phyloP scores from a whole-genome alignment of 2,797 vertebrate genomes.

The Pogonophryne albipinna region DNA sequence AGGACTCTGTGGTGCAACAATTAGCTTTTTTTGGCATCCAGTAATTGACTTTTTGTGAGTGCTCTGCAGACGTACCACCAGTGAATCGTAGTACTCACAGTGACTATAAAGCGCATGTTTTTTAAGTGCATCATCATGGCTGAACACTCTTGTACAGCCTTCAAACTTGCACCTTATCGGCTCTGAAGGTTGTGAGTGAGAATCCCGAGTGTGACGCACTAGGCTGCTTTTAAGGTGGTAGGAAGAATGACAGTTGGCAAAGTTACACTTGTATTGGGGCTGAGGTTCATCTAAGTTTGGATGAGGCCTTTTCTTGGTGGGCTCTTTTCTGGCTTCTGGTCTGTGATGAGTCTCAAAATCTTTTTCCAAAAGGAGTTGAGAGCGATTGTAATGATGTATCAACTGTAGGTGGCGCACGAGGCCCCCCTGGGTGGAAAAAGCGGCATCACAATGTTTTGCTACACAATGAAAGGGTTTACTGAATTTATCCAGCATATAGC shows the following conservation, averaged over 20 bases:
- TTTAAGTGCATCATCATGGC: conserved; percentile 88
- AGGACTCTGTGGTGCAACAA: conserved; percentile 78
- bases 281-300: conserved; percentile 82
- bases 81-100: conserved; percentile 89
- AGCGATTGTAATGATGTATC: conserved; percentile 94
- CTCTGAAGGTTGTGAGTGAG: conserved; percentile 64
- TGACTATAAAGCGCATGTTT: conserved; percentile 92
- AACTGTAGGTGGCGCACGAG: conserved; percentile 94
- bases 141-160: conserved; percentile 91
- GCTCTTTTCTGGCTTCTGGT: conserved; percentile 87
- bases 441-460: conserved; percentile 93
- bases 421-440: conserved; percentile 93
- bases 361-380: conserved; percentile 93
- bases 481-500: conserved; percentile 94
- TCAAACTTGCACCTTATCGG: conserved; percentile 91
- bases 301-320: conserved; percentile 71
- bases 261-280: conserved; percentile 90
- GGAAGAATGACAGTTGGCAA: conserved; percentile 88
- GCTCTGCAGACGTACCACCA: conserved; percentile 89
- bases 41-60: conserved; percentile 88
- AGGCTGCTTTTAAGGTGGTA: conserved; percentile 95
- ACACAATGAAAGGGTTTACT: conserved; percentile 97
- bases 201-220: conserved; percentile 88
- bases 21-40: conserved; percentile 87
- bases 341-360: conserved; percentile 80